phyloP scores from a whole-genome alignment of 2,888 invertebrate species.

The Caenorhabditis sp. region DNA sequence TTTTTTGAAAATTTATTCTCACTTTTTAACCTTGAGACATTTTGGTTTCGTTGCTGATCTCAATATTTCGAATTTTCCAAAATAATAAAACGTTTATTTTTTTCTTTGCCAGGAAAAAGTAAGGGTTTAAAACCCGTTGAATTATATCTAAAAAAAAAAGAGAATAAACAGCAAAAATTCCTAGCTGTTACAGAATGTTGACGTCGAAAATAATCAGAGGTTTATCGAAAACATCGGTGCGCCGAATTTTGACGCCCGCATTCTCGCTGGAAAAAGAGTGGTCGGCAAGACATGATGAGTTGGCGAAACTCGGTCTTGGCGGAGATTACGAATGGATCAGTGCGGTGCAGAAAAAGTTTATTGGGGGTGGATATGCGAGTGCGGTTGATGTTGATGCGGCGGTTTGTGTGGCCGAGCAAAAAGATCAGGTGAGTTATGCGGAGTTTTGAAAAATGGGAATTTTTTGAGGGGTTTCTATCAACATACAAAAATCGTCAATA shows the following conservation, averaged over 20 bases:
- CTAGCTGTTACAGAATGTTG: constrained; percentile 9
- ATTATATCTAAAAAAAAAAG: no score
- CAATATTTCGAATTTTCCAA: no score
- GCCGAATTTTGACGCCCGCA: constrained; percentile 24
- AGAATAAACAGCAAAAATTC: neutral
- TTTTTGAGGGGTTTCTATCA: no score
- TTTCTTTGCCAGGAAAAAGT: no score
- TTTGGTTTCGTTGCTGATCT: no score
- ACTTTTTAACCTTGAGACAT: no score
- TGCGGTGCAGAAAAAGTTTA: constrained; percentile 68
- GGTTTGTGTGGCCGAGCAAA: constrained; percentile 60
- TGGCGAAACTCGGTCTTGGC: constrained; percentile 55
- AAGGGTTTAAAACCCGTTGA: no score
- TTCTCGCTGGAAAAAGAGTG: constrained; percentile 51
- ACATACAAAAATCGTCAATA: no score
- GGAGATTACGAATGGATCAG: constrained; percentile 69
- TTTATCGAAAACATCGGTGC: constrained; percentile 8
- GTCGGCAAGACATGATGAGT: constrained; percentile 48
- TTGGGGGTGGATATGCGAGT: constrained; percentile 63
- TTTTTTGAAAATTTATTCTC: no score
- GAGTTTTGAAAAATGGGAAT: neutral
- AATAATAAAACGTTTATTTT: no score
- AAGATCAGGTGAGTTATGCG: constrained; percentile 54
- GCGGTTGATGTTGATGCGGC: constrained; percentile 69
- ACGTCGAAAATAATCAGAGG: neutral